A percentile compares a stretch with the other conserved stretches of the same genome.
phyloP scores from a whole-genome alignment of 2,797 vertebrate species.

The Garrulus glandarius region DNA sequence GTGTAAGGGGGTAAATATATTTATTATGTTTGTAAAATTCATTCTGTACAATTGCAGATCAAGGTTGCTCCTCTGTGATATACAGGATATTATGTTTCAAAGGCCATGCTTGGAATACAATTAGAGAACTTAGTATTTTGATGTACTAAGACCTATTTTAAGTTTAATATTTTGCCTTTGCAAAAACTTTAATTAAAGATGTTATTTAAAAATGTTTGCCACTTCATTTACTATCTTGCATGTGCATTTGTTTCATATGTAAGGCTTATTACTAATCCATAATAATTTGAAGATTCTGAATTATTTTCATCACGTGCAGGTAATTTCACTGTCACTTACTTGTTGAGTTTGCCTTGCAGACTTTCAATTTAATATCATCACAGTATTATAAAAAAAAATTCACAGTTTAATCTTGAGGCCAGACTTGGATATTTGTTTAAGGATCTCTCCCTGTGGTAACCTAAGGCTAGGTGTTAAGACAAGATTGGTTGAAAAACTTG shows the following conservation, averaged over 20 bases:
- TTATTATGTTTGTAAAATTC: conserved; percentile 88
- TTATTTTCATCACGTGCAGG: background rate
- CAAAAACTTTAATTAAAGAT: conserved; percentile 89
- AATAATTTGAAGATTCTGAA: background rate
- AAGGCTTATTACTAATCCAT: background rate
- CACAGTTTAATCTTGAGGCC: background rate
- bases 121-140: conserved; percentile 86
- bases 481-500: background rate
- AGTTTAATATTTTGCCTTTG: conserved; percentile 90
- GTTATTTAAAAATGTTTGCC: conserved; percentile 80
- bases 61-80: conserved; percentile 84
- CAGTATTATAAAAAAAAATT: background rate
- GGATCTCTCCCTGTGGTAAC: background rate
- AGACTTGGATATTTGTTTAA: background rate
- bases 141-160: conserved; percentile 87
- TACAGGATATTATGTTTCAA: conserved; percentile 82
- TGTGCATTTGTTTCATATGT: background rate
- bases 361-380: background rate
- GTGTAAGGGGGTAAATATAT: conserved; percentile 85
- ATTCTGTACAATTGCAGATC: conserved; percentile 84
- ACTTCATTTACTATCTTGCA: conserved; percentile 56
- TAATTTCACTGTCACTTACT: background rate
- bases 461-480: background rate
- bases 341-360: background rate
- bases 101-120: conserved; percentile 83